Evolutionary conservation across 2,888 invertebrate genomes (phyloP).

Genomic region (Phrixothrix hirtus): DNA sequence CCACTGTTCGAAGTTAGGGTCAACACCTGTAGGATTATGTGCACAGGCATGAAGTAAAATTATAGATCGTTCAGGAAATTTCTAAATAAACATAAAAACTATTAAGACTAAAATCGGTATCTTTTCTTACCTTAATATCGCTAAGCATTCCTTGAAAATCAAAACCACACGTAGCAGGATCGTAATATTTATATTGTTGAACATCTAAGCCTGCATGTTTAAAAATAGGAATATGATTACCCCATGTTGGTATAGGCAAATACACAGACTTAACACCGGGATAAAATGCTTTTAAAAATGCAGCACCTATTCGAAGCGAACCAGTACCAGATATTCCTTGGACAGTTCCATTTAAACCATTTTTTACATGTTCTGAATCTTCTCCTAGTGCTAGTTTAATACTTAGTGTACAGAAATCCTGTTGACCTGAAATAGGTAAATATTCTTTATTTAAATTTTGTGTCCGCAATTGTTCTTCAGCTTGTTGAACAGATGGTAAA

Average conservation of each 20-base stretch:
- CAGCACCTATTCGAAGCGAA: constrained; percentile 89
- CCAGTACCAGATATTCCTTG: constrained; percentile 97
- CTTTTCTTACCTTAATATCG: constrained; percentile 79
- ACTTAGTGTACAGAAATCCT: constrained; percentile 82
- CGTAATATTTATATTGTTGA: constrained; percentile 92
- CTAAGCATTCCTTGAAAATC: constrained; percentile 88
- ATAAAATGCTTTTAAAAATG: constrained; percentile 82
- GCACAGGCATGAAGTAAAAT: constrained; percentile 96
- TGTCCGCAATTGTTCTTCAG: constrained; percentile 73
- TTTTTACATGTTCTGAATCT: constrained; percentile 66
- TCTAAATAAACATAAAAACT: no score
- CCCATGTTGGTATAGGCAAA: constrained; percentile 95
- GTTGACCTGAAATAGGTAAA: constrained; percentile 84
- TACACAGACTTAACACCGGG: constrained; percentile 80
- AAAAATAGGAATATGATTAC: constrained; percentile 95
- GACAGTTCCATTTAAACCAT: constrained; percentile 74
- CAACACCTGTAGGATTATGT: constrained; percentile 97
- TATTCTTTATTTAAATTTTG: constrained; percentile 91
- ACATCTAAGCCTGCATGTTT: constrained; percentile 83
- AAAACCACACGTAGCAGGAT: constrained; percentile 90
- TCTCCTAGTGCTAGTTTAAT: constrained; percentile 89
- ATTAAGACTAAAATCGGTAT: no score
- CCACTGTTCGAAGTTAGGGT: constrained; percentile 89
- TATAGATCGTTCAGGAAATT: constrained; percentile 88
- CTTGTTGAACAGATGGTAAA: constrained; percentile 84